Base-by-base conservation (phyloP, 2,888 invertebrate genomes). In the Gymnocheta viridis region DNA sequence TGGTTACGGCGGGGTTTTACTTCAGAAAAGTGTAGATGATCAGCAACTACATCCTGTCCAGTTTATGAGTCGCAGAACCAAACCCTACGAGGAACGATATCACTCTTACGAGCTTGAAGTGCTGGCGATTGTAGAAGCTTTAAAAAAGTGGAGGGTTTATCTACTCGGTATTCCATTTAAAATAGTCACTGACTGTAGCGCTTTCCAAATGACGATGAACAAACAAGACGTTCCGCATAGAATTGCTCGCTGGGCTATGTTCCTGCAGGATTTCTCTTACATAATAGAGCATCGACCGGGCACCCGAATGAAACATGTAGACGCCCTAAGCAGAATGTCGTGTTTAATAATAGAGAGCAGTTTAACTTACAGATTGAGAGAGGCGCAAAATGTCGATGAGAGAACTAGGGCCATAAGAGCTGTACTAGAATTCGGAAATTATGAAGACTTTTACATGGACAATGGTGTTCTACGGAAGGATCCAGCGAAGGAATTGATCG, bases 211-310 rank as follows among this genome's bases (percentile, higher is more conserved):
- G n/a, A n/a, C n/a, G n/a, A n/a, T n/a, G n/a, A n/a, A n/a, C n/a
- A n/a, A n/a, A n/a, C n/a, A n/a, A n/a, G n/a, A n/a, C n/a, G n/a
- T n/a, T n/a, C n/a, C n/a, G n/a, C n/a, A n/a, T n/a, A n/a, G n/a
- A n/a, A n/a, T n/a, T n/a, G n/a, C 80, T 1, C 27, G 86, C 7
- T 86, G 86, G 85, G 85, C 82, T 0, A 69, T 87, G 64, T 66
- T 86, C 6, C 12, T 88, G 2, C 85, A 87, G 35, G 87, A 89
- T 12, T 87, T 69, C 9, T 7, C 22, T 1, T 87, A 86, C 51
- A 49, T 32, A 5, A 85, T 88, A 17, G 87, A 87, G 44, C 86
- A 88, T 60, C 62, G 87, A 24, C 17, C 69, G 0, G 82, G 80
- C 0, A 44, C 70, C 4, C 32, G 62, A n/a, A 86, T 85, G 82